Evolutionary conservation across 2,888 invertebrate genomes (phyloP).

Genomic region (Luffia ferchaultella): DNA sequence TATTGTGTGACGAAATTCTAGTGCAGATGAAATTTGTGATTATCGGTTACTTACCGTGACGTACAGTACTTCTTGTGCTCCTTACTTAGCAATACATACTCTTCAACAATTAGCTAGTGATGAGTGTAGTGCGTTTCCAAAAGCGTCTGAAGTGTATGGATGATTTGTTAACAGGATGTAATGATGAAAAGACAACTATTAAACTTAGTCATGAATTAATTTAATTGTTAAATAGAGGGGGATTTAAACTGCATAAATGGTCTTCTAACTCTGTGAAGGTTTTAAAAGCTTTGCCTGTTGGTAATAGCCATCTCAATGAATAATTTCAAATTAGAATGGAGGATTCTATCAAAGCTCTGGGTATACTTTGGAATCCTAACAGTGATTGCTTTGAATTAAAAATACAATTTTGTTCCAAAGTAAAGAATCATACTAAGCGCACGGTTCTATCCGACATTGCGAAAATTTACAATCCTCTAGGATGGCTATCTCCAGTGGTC

Average conservation of each 20-base stretch:
- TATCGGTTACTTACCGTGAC: background rate
- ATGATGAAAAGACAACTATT: background rate
- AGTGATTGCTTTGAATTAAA: too few species aligned
- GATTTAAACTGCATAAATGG: background rate
- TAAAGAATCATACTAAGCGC: too few species aligned
- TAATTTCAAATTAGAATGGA: background rate
- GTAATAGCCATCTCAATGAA: background rate
- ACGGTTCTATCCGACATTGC: too few species aligned
- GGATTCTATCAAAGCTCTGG: background rate
- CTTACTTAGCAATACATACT: background rate
- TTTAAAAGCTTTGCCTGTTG: background rate
- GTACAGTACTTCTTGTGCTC: background rate
- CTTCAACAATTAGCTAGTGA: background rate
- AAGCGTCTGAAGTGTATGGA: background rate
- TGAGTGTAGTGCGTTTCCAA: background rate
- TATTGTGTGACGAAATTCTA: constrained; percentile 11
- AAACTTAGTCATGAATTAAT: background rate
- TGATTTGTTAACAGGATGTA: background rate
- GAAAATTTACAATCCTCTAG: too few species aligned
- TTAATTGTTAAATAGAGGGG: background rate
- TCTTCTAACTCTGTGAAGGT: background rate
- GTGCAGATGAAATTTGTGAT: background rate
- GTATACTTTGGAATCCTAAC: background rate
- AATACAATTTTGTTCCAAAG: too few species aligned
- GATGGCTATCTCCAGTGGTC: too few species aligned